Percentiles rank a stretch among this genome's conserved stretches.
These are phyloP conservation scores for Valencia hispanica DNA, from an alignment of 2,797 vertebrate species.

Conservation along the genomic window DNA sequence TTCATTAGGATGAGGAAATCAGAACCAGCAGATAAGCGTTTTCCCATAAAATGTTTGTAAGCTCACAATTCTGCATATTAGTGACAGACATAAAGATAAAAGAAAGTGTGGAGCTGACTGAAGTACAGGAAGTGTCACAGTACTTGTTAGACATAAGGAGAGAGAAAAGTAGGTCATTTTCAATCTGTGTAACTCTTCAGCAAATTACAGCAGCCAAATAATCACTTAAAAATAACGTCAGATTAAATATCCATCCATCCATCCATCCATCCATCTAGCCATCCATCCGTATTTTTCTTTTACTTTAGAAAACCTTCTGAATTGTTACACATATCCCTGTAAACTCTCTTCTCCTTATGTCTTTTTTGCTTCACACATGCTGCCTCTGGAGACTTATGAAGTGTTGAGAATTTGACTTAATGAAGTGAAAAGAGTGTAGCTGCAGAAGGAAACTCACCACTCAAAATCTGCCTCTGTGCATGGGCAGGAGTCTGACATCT, in stretches of 20 bases:
- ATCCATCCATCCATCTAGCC: neutral
- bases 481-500: constrained; percentile 89
- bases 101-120: neutral
- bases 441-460: constrained; percentile 84
- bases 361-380: constrained; percentile 49
- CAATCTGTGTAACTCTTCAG: neutral
- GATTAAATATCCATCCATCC: neutral
- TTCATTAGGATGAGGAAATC: constrained; percentile 36
- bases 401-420: constrained; percentile 61
- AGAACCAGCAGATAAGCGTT: constrained; percentile 30
- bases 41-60: constrained; percentile 37
- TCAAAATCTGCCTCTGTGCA: constrained; percentile 95
- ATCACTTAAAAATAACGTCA: neutral
- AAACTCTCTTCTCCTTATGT: constrained; percentile 37
- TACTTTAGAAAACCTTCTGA: constrained; percentile 24
- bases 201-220: neutral
- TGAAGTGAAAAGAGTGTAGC: constrained; percentile 62
- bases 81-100: neutral
- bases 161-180: constrained; percentile 8
- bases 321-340: constrained; percentile 33
- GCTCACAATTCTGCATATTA: constrained; percentile 15
- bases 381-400: constrained; percentile 61
- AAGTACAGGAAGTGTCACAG: neutral
- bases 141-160: neutral
- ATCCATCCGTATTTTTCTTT: neutral